phyloP scores from a whole-genome alignment of 2,888 invertebrate species.

The Spialia ferax region DNA sequence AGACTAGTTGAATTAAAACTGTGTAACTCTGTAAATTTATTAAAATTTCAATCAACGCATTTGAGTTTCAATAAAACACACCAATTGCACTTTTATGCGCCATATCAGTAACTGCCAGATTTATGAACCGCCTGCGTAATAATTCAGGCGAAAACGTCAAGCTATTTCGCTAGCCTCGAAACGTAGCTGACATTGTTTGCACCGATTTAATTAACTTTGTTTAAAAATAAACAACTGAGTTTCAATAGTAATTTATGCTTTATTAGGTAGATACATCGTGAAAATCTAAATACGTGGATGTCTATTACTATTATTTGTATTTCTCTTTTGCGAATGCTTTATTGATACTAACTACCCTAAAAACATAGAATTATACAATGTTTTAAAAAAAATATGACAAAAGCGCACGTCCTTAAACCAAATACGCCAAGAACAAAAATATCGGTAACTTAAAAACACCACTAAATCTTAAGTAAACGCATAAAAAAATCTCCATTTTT shows the following conservation, averaged over 20 bases:
- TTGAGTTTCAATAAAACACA: conserved; percentile 35
- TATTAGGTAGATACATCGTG: background rate
- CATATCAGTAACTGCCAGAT: conserved; percentile 36
- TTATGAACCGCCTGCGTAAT: conserved; percentile 37
- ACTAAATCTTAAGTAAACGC: too few species aligned
- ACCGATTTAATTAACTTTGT: conserved; percentile 37
- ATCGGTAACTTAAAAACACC: too few species aligned
- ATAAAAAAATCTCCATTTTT: too few species aligned
- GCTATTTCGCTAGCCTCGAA: conserved; percentile 33
- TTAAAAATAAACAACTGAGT: conserved; percentile 13
- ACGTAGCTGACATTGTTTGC: conserved; percentile 34
- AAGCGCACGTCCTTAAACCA: too few species aligned
- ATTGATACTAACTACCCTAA: too few species aligned
- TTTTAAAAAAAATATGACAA: too few species aligned
- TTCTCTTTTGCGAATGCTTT: background rate
- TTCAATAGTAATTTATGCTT: conserved; percentile 28
- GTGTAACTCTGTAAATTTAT: conserved; percentile 20
- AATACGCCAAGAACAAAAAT: background rate
- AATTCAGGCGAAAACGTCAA: conserved; percentile 36
- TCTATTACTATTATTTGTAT: too few species aligned
- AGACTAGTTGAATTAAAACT: conserved; percentile 53
- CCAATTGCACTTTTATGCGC: conserved; percentile 32
- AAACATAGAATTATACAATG: too few species aligned
- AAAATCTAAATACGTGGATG: too few species aligned
- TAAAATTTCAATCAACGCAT: conserved; percentile 32